phyloP scores from a whole-genome alignment of 2,888 invertebrate species.

The Micoletzkya japonica region DNA sequence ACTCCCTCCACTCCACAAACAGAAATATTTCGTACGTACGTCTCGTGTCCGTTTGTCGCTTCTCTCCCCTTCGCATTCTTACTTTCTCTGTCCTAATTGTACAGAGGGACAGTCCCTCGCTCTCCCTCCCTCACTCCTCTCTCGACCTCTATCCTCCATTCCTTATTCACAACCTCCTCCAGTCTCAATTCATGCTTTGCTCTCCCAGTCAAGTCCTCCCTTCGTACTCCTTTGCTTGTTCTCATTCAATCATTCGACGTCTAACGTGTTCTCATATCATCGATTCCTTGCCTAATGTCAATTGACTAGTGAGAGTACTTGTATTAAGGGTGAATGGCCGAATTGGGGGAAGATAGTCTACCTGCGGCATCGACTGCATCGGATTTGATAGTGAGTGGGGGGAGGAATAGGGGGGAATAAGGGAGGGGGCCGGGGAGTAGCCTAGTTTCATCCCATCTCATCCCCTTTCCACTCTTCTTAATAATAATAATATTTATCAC shows the following conservation, averaged over 20 bases:
- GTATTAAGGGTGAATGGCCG: too few relatives aligned
- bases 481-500: too few relatives aligned
- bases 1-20: conserved; percentile 21
- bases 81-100: conserved; percentile 32
- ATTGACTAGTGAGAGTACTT: too few relatives aligned
- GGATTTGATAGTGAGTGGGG: too few relatives aligned
- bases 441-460: conserved; percentile 22
- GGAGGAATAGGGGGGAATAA: too few relatives aligned
- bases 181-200: not conserved
- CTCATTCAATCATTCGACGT: conserved; percentile 7
- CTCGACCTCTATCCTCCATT: conserved; percentile 19
- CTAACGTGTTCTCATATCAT: conserved; percentile 6
- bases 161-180: not conserved
- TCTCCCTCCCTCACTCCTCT: conserved; percentile 14
- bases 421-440: not conserved
- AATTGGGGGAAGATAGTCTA: too few relatives aligned
- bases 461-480: conserved; percentile 8
- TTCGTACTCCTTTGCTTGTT: not conserved
- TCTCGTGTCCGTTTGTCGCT: conserved; percentile 5
- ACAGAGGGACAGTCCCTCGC: conserved; percentile 22
- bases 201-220: not conserved
- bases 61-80: conserved; percentile 14
- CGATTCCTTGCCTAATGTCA: conserved; percentile 1
- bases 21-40: too few relatives aligned
- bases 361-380: too few relatives aligned